Evolutionary conservation across 1,140 invertebrate genomes (phyloP), one percentile per base, ranked within the genome.

Genomic region (Orius insidiosus): DNA sequence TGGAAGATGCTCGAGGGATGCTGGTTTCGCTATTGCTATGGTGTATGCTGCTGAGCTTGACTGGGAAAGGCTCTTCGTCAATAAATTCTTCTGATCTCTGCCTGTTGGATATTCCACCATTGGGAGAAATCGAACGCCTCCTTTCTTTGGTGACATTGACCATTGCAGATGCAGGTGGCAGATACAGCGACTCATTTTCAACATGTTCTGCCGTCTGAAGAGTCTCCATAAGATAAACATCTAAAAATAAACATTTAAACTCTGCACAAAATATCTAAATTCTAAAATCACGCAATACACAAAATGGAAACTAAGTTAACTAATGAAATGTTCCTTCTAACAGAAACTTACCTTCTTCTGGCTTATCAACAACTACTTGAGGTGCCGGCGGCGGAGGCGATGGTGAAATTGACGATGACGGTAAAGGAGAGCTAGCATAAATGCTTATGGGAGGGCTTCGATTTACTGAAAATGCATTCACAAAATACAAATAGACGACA

Each of bases 11-110:
- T 38, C 42, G 5, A 7, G 50, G 50, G 14, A 52, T 47, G 36
- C 15, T 42, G 19, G 70, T 68, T 55, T 74, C 71, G 39, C 70
- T 72, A 5, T 69, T 70, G 57, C 70, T 72, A 49, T 71, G 68
- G 49, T 65, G 66, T 50, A 72, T 64, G 55, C 55, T 66, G 55
- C 62, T 66, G 48, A 68, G 61, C 55, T 67, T 68, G 55, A 18
- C 41, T 7, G 41, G 41, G 11, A 43, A 43, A 24, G 24, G 24
- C 24, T 24, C 24, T 24, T 24, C 24, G 7, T 24, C 24, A 7
- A 24, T 24, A 7, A 24, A 24, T 7, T 24, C 24, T 3, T 45
- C 44, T 11, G 34, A n/a, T 5, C 44, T 45, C 30, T 45, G 34
- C 44, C 44, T 34, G 5, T 24, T 24, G 24, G 35, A 13, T 9